Evolutionary conservation across 2,888 invertebrate species (phyloP), one percentile per base, ranked within the genome.

Genomic region (Pterobdella sp.): DNA sequence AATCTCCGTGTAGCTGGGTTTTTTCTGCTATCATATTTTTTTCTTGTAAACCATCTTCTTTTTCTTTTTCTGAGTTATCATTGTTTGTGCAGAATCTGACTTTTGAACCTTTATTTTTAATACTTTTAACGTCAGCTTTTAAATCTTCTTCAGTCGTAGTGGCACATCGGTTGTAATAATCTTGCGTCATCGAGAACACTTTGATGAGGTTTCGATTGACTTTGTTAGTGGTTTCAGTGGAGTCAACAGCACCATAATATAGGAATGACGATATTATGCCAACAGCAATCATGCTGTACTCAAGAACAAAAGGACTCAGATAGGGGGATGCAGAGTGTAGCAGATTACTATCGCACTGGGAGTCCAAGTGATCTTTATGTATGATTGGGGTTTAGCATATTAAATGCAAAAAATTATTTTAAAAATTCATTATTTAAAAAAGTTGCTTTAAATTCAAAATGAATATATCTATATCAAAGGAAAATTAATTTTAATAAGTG

Each of bases 251-350:
- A 4, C 72, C 72, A 35, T 49, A 64, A 4, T 68, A 56, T 1
- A 74, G 3, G 56, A 72, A 35, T 32, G 49, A 74, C 84, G 94
- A 95, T 69, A 95, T 86, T 76, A 96, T 85, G 35, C 94, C 95
- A 0, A 95, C 94, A 80, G 95, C 95, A 71, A 96, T 94, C 72
- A 96, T 86, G 66, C 94, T 93, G 85, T 95, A 96, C 85, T 96
- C 95, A 77, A 96, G 94, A 68, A 89, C 89, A 84, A 94, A 94
- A 0, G 96, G 95, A 80, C 94, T 95, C 52, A 96, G 87, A 81
- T 95, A 94, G 0, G 94, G 93, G 18, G 72, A 65, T 35, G 72
- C 56, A 18, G 67, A 52, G 29, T 68, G 73, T 10, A 73, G 56
- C 0, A 73, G 68, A 3, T 7, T 35, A 56, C 60, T 73, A 31